Conservation (phyloP, 2,888 invertebrate genomes). For the Archips xylosteana region DNA sequence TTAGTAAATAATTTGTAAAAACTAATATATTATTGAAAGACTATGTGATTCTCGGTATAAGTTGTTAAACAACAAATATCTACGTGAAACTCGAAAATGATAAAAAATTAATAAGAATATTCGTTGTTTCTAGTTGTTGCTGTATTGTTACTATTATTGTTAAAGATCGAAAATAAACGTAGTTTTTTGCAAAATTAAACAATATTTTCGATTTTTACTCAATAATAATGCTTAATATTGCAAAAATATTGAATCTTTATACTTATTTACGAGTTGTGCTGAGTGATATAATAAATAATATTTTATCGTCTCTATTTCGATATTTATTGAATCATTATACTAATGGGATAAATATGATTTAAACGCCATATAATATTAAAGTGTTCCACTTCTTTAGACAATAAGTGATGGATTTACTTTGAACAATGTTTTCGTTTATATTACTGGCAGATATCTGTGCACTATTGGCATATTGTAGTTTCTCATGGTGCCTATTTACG, state of each 20-base stretch:
- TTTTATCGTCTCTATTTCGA: background rate
- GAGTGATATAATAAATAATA: slow-evolving; percentile 21
- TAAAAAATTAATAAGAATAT: slow-evolving; percentile 35
- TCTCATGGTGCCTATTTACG: too few relatives aligned
- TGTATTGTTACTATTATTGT: slow-evolving; percentile 24
- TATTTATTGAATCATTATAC: too few relatives aligned
- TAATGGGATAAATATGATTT: too few relatives aligned
- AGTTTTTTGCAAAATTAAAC: background rate
- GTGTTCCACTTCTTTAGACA: too few relatives aligned
- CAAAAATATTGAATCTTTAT: background rate
- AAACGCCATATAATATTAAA: too few relatives aligned
- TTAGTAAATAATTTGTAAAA: slow-evolving; percentile 27
- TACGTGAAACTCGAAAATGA: slow-evolving; percentile 29
- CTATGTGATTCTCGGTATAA: slow-evolving; percentile 40
- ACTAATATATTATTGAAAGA: slow-evolving; percentile 40
- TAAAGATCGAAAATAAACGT: background rate
- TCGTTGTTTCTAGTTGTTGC: slow-evolving; percentile 35
- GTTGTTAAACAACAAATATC: slow-evolving; percentile 40
- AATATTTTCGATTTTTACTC: too few relatives aligned
- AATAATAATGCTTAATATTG: too few relatives aligned
- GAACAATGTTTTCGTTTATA: too few relatives aligned
- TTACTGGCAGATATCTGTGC: too few relatives aligned
- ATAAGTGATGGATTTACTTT: too few relatives aligned
- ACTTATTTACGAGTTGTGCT: slow-evolving; percentile 6
- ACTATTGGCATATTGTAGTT: too few relatives aligned